phyloP scores from a whole-genome alignment of 2,113 vertebrate species.

The Camelus dromedarius region DNA sequence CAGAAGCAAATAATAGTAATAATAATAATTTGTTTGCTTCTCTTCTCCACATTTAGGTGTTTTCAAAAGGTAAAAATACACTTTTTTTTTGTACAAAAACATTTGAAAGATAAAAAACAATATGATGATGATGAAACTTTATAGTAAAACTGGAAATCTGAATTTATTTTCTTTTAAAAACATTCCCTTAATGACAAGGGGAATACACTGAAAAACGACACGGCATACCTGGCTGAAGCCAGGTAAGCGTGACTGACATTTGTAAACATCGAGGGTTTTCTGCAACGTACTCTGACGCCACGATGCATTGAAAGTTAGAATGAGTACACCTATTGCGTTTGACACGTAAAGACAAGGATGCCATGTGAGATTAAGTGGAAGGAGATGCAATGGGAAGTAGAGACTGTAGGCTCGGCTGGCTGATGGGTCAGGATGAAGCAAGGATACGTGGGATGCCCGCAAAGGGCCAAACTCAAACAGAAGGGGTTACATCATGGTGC shows the following conservation, averaged over 20 bases:
- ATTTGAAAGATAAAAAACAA: neutral
- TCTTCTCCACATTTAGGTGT: neutral
- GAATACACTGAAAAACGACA: neutral
- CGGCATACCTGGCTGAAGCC: neutral
- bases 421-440: neutral
- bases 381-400: neutral
- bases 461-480: neutral
- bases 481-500: fast-evolving
- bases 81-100: neutral
- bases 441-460: neutral
- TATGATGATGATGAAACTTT: neutral
- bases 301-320: neutral
- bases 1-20: neutral
- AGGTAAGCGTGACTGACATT: neutral
- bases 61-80: neutral
- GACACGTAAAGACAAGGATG: neutral
- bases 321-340: neutral
- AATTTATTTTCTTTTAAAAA: neutral
- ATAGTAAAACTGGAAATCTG: neutral
- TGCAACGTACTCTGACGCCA: neutral
- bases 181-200: neutral
- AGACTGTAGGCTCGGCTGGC: neutral
- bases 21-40: neutral
- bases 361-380: neutral
- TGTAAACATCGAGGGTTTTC: neutral